Conservation (phyloP, 2,888 invertebrate species). For the Celastrina argiolus region DNA sequence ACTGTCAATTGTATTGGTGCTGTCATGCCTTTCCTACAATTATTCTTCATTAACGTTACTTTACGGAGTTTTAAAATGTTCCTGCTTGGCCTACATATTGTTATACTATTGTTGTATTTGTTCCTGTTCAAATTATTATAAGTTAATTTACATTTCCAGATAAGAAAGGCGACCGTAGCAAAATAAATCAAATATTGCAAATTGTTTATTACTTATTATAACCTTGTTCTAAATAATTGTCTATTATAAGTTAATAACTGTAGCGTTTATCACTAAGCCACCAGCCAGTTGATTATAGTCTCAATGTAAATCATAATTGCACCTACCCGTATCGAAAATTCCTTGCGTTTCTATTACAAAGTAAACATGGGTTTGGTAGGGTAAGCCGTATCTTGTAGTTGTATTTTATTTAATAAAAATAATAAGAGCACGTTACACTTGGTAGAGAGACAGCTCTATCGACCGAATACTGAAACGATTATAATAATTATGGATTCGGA, state of each 20-base stretch:
- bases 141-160: neutral
- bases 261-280: conserved; percentile 5
- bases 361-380: no score
- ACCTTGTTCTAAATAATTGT: conserved; percentile 15
- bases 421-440: no score
- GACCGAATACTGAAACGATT: no score
- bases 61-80: no score
- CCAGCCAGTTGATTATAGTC: neutral
- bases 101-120: neutral
- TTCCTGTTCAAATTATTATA: neutral
- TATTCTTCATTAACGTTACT: no score
- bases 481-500: no score
- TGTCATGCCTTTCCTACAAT: no score
- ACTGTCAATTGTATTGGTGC: no score
- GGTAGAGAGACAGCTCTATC: no score
- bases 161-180: neutral
- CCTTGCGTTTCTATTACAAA: neutral
- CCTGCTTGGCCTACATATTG: neutral
- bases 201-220: neutral
- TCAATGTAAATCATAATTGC: neutral
- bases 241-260: neutral
- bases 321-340: neutral
- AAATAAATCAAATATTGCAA: conserved; percentile 11
- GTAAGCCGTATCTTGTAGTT: no score
- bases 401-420: no score